phyloP scores from a whole-genome alignment of 2,888 invertebrate species.

The Drosophila incognita region DNA sequence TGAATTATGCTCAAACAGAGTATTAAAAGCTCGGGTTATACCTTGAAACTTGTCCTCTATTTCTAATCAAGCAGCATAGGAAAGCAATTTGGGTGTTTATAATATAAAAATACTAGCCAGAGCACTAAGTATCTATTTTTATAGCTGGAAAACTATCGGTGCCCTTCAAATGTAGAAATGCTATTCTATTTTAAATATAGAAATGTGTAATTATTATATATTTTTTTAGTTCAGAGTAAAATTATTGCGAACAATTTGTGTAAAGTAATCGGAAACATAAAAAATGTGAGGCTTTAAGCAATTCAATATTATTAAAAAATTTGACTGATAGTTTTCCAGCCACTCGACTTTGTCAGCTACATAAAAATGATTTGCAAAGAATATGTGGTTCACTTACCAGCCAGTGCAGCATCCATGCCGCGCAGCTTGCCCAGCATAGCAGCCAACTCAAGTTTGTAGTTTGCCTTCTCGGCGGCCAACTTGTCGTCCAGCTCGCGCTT shows the following conservation, averaged over 20 bases:
- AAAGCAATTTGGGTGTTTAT: constrained; percentile 6
- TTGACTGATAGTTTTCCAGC: constrained; percentile 3
- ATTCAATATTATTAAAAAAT: not conserved
- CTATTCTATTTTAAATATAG: not conserved
- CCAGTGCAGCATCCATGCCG: constrained; percentile 91
- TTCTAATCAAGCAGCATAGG: constrained; percentile 80
- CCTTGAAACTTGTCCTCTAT: constrained; percentile 85
- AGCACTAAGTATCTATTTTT: not conserved
- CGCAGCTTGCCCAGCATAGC: constrained; percentile 90
- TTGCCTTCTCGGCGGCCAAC: constrained; percentile 88
- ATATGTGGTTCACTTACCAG: constrained; percentile 86
- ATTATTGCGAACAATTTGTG: not conserved
- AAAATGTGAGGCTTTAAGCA: not conserved
- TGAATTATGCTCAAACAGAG: not conserved
- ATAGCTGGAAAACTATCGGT: constrained; percentile 4
- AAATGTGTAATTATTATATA: not conserved
- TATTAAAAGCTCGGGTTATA: constrained; percentile 55
- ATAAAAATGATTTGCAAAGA: not conserved
- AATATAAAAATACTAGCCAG: constrained; percentile 22
- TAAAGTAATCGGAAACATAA: not conserved
- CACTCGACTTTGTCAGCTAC: not conserved
- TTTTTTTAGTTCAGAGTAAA: not conserved
- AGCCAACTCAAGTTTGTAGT: constrained; percentile 90
- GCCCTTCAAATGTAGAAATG: not conserved
- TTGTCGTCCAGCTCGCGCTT: constrained; percentile 88